Evolutionary conservation across 2,113 vertebrate species (phyloP).

Genomic region (Cebidichthys violaceus): DNA sequence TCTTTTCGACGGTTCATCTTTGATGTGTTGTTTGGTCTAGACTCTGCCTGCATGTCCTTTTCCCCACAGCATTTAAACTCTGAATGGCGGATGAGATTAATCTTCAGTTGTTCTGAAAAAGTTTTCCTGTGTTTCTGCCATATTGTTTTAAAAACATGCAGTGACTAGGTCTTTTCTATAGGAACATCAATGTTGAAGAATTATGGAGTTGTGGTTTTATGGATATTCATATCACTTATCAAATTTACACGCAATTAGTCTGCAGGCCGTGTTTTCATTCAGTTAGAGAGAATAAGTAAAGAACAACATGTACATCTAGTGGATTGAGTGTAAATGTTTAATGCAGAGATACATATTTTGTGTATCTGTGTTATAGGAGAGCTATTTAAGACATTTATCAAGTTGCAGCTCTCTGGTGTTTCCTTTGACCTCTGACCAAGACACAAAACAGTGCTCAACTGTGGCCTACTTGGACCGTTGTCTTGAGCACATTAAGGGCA

Average conservation of each 20-base stretch:
- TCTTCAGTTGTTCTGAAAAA: not conserved
- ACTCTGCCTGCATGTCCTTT: not conserved
- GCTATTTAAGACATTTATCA: not conserved
- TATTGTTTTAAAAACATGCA: not conserved
- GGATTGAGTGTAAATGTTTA: not conserved
- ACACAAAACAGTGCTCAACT: not conserved
- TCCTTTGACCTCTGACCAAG: not conserved
- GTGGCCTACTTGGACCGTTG: not conserved
- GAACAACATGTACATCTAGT: not conserved
- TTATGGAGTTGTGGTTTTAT: not conserved
- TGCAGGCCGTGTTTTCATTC: not conserved
- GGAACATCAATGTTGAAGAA: not conserved
- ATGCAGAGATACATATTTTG: not conserved
- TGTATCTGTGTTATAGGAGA: not conserved
- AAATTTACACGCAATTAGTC: not conserved
- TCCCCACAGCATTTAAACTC: not conserved
- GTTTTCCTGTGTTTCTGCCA: not conserved
- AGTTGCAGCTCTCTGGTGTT: not conserved
- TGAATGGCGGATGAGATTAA: not conserved
- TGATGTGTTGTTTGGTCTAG: not conserved
- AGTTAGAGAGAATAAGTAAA: not conserved
- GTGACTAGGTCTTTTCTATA: not conserved
- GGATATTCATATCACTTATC: not conserved
- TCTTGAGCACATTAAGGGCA: slow-evolving; percentile 1
- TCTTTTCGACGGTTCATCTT: not conserved